Base-by-base conservation (phyloP, 2,797 vertebrate species). In the Menidia menidia region DNA sequence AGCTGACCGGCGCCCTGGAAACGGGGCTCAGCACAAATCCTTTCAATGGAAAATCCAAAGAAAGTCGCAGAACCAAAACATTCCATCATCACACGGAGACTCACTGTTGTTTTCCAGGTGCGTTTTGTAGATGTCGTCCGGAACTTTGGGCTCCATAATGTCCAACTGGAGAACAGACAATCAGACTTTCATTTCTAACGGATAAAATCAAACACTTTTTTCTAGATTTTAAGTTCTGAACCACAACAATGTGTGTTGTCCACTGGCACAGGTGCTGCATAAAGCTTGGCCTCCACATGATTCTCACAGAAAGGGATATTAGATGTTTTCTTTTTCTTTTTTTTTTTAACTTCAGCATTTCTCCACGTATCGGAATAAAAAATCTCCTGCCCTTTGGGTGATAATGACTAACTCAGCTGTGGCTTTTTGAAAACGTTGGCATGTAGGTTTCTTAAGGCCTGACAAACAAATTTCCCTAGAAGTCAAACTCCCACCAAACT, bases 101-200 rank as follows among this genome's bases (percentile, higher is more conserved):
- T 97, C 84, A 99, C 98, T 88, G 92, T 98, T 99, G 90, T 99
- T 99, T 90, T 99, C 98, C 85, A 99, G 90, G 81, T 99, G 98
- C 2, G 98, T 99, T 96, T 99, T 99, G 87, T 99, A 99, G 91
- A 99, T 99, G 81, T 99, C 98, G 3, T 99, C 98, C 0, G 98
- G 98, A 57, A 99, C 97, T 93, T 99, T 99, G 71, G 98, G 98
- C 84, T 99, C 98, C 97, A 99, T 98, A 81, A 99, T 99, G 75
- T 99, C 98, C 92, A 99, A 89, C 98, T 99, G 81, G 11, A 9
- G 52, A 59, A 83, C 8, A 25, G 25, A 76, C 44, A 72, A 54
- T 2, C 77, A 4, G 3, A 59, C 18, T 30, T 18, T 7, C 4
- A 39, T 39, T 39, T 39, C 6, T 7, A 39, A 39, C 8, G 10